These are phyloP conservation scores for Eptesicus fuscus DNA, from an alignment of 2,113 vertebrate species.

Conservation along the genomic window DNA sequence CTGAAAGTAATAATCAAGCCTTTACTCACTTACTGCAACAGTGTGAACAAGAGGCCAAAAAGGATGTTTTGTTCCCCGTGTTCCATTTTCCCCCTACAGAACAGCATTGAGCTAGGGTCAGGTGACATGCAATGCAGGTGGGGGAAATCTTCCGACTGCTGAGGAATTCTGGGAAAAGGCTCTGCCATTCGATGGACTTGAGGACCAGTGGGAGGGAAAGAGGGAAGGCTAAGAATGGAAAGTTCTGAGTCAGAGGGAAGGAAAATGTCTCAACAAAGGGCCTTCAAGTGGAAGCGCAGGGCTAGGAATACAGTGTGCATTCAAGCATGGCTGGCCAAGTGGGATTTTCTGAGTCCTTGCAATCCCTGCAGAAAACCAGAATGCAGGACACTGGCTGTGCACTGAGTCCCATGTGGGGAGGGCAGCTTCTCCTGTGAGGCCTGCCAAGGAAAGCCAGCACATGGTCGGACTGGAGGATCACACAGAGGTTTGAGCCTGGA, in stretches of 20 bases:
- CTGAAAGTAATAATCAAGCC: background rate
- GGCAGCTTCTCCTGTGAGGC: background rate
- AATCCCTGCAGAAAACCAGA: background rate
- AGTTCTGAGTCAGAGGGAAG: background rate
- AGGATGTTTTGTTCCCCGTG: background rate
- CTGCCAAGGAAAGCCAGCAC: background rate
- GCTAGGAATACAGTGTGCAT: background rate
- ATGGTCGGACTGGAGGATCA: background rate
- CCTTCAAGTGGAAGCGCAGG: background rate
- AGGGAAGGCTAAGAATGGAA: background rate
- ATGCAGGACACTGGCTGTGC: background rate
- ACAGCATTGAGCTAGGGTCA: background rate
- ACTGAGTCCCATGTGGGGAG: background rate
- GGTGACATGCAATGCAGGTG: background rate
- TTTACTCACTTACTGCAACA: background rate
- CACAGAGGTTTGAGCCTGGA: background rate
- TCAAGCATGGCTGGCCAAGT: background rate
- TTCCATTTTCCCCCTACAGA: background rate
- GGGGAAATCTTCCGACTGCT: background rate
- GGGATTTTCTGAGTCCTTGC: background rate
- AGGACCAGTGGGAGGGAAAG: background rate
- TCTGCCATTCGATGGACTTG: background rate
- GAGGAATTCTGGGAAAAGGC: background rate
- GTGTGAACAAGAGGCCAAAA: background rate
- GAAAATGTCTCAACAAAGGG: background rate